Base-by-base conservation (phyloP, 2,888 invertebrate species). In the Ptychoptera albimana region DNA sequence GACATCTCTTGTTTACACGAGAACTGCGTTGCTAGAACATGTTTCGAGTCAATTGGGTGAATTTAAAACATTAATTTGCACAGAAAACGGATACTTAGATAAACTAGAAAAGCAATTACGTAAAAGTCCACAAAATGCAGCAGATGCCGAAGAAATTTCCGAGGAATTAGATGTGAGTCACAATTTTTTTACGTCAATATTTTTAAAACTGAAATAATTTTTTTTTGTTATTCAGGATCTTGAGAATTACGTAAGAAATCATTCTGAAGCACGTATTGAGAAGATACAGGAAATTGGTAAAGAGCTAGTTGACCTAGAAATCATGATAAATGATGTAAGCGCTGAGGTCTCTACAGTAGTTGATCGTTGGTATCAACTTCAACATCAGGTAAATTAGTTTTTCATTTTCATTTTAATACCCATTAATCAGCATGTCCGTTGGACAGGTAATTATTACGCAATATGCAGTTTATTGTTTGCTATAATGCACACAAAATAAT, bases 91-190 rank as follows among this genome's bases (percentile, higher is more conserved):
- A 29, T 88, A 87, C 75, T 69, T 88, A 55, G 83, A 84, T 59
- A 78, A 81, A 50, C 68, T 91, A 54, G 80, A 83, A 60, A 80
- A 82, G 46, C 77, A 83, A 50, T 70, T 91, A 53, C 71, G 72
- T 47, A 74, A 76, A 52, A 75, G 79, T 37, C 77, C 79, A 2
- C 72, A 77, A 54, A 72, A 70, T 58, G 78, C 79, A 48, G 84
- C 81, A 31, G 93, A 93, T 68, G 88, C 91, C 2, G 92, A 93
- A 68, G 91, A 92, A 67, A 81, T 89, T 51, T 84, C 87, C 32
- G 91, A 89, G 60, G 84, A 88, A 59, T 73, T 92, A 37, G 88
- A 88, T 64, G 85, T 85, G 61, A 71, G 74, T 70, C 38, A 31
- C 38, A 13, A 16, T 11, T 39, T 15, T 8, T n/a, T n/a, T n/a